Evolutionary conservation across 2,113 vertebrate species (phyloP), one percentile per base, ranked within the genome.

Genomic region (Cephalopholis sonnerati): DNA sequence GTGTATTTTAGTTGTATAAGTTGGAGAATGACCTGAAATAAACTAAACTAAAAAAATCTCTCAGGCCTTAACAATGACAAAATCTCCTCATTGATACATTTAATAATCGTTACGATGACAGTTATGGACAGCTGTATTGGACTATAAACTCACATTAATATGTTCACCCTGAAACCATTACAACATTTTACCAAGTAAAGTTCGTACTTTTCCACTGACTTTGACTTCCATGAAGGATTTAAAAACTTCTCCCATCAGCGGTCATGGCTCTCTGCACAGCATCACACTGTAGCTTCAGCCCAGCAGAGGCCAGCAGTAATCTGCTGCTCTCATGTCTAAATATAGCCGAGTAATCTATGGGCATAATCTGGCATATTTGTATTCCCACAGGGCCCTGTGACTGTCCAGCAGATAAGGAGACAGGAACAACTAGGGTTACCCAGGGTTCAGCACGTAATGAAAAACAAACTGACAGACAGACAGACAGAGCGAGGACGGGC

Each of bases 281-380:
- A n/a, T 2, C 22, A 39, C 7, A n/a, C 0, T 4, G 8, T 12
- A 58, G 24, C 0, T 53, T 24, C 16, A 17, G 12, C 0, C 18
- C 46, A 11, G 41, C 36, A 2, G 48, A 15, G 25, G 0, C 25
- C 64, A 8, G 24, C 63, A 12, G 29, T 66, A 74, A 85, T 80
- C 77, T 79, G 74, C 53, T 8, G 27, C 81, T 46, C 39, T 20
- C 10, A 0, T 1, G 25, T 73, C 80, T 81, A 65, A 86, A 86
- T 73, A 69, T 79, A 88, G 80, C 24, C 1, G 11, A n/a, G 1
- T 79, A 86, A 84, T 88, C 89, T 88, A 5, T 3, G 20, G 77
- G 13, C 13, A 54, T 88, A 77, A 88, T 91, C 86, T 74, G 77
- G 0, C 58, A 84, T 87, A 63, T 91, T 87, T 85, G 75, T 65